Base-by-base conservation (phyloP, 53 echinoderm and acorn worm genomes). In the Actinopyga echinites region DNA sequence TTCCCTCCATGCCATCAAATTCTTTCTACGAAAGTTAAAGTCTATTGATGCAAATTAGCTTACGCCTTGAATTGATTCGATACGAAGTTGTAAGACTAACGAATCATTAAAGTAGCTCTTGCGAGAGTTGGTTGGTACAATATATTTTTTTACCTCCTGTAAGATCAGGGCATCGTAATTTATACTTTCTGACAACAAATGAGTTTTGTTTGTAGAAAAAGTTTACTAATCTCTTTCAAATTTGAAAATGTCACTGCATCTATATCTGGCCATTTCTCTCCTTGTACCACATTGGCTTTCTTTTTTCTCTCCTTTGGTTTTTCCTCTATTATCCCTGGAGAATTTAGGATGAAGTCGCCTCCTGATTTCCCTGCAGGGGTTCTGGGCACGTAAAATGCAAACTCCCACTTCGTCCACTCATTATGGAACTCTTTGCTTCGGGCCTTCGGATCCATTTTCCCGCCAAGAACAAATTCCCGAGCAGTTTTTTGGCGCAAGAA, bases 351-450 rank as follows among this genome's bases (percentile, higher is more conserved):
- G 56, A 77, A 77, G 77, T 77, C 49, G 77, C 77, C 77, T 77
- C 44, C 77, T 20, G 77, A 55, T 77, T 25, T 56, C 32, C 77
- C 77, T 54, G 25, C 29, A 77, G 77, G 77, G 77, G 77, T 55
- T 77, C 49, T 49, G 56, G 77, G 54, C 56, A 77, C 54, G 77
- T 77, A 53, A 77, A 56, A 77, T 77, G 77, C 77, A 56, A 56
- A 56, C 77, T 77, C 77, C 77, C 77, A 77, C 77, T 77, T 77
- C 77, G 77, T 52, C 77, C 77, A 77, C 77, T 77, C 77, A 77
- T 77, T 77, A 77, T 56, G 55, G 49, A 77, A 56, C 77, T 77
- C 77, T 32, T 77, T 77, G 77, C 77, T 77, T 54, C 77, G 56
- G 77, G 77, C 77, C 49, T 77, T 55, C 53, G 77, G 77, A 77